Evolutionary conservation across 2,888 invertebrate species (phyloP).

Genomic region (Acheta domesticus): DNA sequence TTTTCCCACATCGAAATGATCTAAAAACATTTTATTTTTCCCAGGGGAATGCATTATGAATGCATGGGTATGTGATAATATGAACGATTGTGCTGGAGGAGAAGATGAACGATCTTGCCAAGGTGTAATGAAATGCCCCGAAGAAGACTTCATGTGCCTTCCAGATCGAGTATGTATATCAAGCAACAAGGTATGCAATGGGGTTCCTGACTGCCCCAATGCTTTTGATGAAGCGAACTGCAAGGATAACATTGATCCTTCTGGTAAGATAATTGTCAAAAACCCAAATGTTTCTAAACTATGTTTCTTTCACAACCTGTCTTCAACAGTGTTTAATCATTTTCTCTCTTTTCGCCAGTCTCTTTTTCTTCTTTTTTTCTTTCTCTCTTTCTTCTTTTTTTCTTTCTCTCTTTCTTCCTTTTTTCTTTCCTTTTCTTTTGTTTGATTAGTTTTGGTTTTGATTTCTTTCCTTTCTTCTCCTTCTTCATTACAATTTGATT

Average conservation of each 20-base stretch:
- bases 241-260: constrained; percentile 32
- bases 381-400: background rate
- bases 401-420: background rate
- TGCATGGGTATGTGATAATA: constrained; percentile 61
- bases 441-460: background rate
- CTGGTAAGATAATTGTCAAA: background rate
- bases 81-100: constrained; percentile 55
- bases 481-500: background rate
- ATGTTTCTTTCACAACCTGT: background rate
- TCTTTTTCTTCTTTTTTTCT: background rate
- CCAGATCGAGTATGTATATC: constrained; percentile 62
- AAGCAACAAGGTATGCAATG: constrained; percentile 53
- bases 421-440: background rate
- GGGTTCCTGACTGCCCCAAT: constrained; percentile 55
- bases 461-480: background rate
- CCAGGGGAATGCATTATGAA: constrained; percentile 58
- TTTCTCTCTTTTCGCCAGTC: background rate
- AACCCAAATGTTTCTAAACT: background rate
- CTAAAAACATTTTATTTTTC: too few relatives aligned
- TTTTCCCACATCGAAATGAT: too few relatives aligned
- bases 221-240: constrained; percentile 55
- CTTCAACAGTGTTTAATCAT: background rate
- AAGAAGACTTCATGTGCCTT: constrained; percentile 57
- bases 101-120: constrained; percentile 61
- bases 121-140: constrained; percentile 42